A percentile compares a stretch with the other conserved stretches of the same genome.
Conservation (phyloP, 2,113 vertebrate genomes). For the Planiliza haematocheilus region DNA sequence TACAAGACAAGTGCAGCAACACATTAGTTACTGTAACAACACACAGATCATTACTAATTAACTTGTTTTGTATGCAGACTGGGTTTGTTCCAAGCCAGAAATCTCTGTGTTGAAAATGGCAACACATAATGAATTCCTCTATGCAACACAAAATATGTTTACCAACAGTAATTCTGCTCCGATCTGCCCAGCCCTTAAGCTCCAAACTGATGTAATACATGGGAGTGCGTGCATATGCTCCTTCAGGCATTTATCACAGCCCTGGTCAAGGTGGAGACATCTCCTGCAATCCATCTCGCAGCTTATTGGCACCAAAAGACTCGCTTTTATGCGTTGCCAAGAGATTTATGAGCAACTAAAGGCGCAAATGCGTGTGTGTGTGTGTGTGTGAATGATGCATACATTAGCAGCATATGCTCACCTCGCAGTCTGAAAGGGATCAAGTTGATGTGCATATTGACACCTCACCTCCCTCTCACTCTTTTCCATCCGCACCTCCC, state of each 20-base stretch:
- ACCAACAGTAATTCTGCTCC: conserved; percentile 39
- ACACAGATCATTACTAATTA: conserved; percentile 8
- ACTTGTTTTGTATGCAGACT: conserved; percentile 11
- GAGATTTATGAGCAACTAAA: conserved; percentile 74
- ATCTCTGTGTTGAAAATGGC: conserved; percentile 27
- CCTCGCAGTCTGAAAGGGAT: conserved; percentile 62
- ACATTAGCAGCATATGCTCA: conserved; percentile 62
- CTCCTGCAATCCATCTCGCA: conserved; percentile 72
- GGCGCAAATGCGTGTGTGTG: conserved; percentile 25
- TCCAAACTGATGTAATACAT: conserved; percentile 68
- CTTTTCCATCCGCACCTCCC: conserved; percentile 46
- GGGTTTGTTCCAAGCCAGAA: neutral
- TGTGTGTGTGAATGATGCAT: conserved; percentile 49
- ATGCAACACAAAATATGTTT: conserved; percentile 42
- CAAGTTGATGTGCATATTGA: conserved; percentile 77
- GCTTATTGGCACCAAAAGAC: conserved; percentile 77
- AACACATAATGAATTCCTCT: conserved; percentile 46
- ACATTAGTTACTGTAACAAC: neutral
- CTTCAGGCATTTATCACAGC: conserved; percentile 70
- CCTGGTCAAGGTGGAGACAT: conserved; percentile 76
- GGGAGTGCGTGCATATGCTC: conserved; percentile 52
- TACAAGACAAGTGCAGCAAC: neutral
- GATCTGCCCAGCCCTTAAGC: conserved; percentile 51
- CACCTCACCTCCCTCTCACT: conserved; percentile 67
- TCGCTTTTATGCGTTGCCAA: conserved; percentile 70